Percentiles rank a stretch among this genome's conserved stretches.
phyloP scores from a whole-genome alignment of 2,888 invertebrate species.

The Callyntrura sp. region DNA sequence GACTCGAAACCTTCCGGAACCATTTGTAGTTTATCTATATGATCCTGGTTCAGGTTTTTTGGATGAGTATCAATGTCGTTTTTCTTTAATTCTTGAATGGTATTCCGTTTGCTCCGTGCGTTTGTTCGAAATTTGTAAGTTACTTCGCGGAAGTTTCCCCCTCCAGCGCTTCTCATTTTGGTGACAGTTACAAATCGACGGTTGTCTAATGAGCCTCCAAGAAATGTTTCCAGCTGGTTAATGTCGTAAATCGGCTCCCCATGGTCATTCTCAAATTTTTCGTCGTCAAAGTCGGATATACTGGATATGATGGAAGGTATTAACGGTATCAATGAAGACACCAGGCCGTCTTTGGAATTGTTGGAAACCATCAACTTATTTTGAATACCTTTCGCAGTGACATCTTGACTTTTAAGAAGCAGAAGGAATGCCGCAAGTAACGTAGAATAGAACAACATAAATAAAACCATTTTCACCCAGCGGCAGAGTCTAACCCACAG shows the following conservation, averaged over 20 bases:
- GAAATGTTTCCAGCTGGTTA: background rate
- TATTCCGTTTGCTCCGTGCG: background rate
- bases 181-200: conserved; percentile 17
- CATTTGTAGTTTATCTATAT: background rate
- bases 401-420: too few species aligned
- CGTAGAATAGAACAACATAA: too few species aligned
- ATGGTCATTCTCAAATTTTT: background rate
- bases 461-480: too few species aligned
- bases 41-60: background rate
- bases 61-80: background rate
- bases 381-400: too few species aligned
- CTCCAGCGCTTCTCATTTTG: background rate
- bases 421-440: too few species aligned
- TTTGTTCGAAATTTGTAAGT: conserved; percentile 2
- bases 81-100: background rate
- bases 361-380: too few species aligned
- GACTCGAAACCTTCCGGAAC: conserved; percentile 42
- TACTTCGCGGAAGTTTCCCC: background rate
- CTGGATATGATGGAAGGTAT: background rate
- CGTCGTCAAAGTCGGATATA: background rate
- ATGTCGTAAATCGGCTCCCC: background rate
- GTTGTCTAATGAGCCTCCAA: conserved; percentile 17
- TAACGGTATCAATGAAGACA: background rate
- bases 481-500: too few species aligned
- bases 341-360: too few species aligned